Conservation (phyloP, 1,140 invertebrate species). For the Conus ventricosus region DNA sequence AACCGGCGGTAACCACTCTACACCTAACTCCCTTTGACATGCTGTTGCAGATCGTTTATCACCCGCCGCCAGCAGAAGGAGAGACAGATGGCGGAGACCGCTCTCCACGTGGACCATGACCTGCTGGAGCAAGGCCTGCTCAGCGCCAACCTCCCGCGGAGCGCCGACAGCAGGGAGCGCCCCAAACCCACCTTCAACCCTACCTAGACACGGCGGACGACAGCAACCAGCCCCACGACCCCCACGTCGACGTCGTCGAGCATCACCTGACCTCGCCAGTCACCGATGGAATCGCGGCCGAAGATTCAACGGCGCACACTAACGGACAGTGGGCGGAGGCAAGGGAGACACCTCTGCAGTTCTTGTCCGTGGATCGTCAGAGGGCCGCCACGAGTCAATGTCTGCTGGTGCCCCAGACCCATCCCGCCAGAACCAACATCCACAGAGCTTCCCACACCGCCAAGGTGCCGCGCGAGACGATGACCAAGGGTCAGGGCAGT, state of each 20-base stretch:
- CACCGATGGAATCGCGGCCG: too few relatives aligned
- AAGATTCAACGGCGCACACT: too few relatives aligned
- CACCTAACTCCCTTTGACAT: too few relatives aligned
- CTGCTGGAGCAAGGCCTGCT: neutral
- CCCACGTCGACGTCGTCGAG: neutral
- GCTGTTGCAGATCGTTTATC: conserved; percentile 48
- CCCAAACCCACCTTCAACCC: neutral
- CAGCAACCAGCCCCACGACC: neutral
- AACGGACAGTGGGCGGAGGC: too few relatives aligned
- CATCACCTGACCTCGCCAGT: too few relatives aligned
- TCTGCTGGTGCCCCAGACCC: neutral
- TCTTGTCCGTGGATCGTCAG: neutral
- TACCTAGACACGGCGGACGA: neutral
- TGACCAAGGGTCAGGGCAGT: neutral
- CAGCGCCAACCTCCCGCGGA: neutral
- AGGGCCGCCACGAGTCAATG: neutral
- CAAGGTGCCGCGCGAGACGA: neutral
- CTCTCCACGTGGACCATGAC: neutral
- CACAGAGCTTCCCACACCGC: neutral
- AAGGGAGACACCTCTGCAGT: neutral
- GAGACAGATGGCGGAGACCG: conserved; percentile 37
- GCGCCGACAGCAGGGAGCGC: neutral
- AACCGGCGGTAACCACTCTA: too few relatives aligned
- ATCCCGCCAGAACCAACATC: neutral
- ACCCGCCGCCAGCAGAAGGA: conserved; percentile 54